A percentile compares a stretch with the other conserved stretches of the same genome.
Conservation (phyloP, 2,113 vertebrate species). For the Chitala chitala region DNA sequence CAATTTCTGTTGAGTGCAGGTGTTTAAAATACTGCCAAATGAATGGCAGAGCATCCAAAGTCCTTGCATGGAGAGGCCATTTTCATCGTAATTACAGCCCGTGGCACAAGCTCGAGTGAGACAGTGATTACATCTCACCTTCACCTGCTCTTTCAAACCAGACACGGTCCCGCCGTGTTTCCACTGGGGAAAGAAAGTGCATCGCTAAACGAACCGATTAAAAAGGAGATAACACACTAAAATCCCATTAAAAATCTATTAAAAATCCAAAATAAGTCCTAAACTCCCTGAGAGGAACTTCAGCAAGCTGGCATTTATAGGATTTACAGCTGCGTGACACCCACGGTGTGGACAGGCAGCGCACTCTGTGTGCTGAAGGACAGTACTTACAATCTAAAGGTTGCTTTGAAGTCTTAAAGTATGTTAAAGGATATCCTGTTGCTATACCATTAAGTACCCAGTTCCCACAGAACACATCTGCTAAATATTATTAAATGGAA, state of each 20-base stretch:
- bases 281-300: constrained; percentile 41
- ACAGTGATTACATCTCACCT: constrained; percentile 65
- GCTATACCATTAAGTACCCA: neutral
- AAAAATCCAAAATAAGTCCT: constrained; percentile 53
- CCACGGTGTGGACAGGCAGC: constrained; percentile 22
- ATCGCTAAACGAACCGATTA: constrained; percentile 65
- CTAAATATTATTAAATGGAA: constrained; percentile 2
- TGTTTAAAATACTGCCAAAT: constrained; percentile 25
- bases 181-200: constrained; percentile 47
- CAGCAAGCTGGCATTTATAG: constrained; percentile 29
- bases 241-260: constrained; percentile 61
- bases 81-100: constrained; percentile 51
- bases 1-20: constrained; percentile 43
- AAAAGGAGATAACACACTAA: constrained; percentile 55
- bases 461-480: neutral
- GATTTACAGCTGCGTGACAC: constrained; percentile 32
- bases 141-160: constrained; percentile 53
- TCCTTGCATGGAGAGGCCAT: constrained; percentile 27
- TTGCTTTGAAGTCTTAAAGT: neutral
- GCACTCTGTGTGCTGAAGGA: neutral
- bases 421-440: neutral
- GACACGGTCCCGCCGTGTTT: constrained; percentile 2
- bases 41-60: constrained; percentile 34
- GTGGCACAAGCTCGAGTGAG: constrained; percentile 28
- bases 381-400: neutral